Evolutionary conservation across 2,113 vertebrate species (phyloP).

Genomic region (Pachypanchax playfairii): DNA sequence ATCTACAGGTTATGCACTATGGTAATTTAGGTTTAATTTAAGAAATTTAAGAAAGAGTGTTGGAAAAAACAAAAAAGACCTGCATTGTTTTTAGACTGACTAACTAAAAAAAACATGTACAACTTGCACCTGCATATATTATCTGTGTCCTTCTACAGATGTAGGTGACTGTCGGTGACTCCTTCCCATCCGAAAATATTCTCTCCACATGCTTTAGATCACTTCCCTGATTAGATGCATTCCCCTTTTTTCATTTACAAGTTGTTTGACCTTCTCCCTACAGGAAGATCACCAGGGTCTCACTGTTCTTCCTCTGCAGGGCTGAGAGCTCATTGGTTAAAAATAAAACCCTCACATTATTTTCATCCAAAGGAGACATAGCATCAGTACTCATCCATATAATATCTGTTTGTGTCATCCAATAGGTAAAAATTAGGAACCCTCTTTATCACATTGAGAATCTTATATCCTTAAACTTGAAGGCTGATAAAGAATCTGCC

Average conservation of each 20-base stretch:
- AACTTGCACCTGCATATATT: not conserved
- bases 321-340: constrained; percentile 18
- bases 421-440: too few species aligned
- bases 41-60: too few species aligned
- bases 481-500: too few species aligned
- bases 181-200: too few species aligned
- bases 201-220: not conserved
- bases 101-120: not conserved
- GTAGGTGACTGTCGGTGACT: too few species aligned
- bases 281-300: not conserved
- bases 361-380: constrained; percentile 10
- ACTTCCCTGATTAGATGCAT: constrained; percentile 19
- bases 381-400: not conserved
- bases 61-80: too few species aligned
- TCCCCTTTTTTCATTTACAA: not conserved
- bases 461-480: too few species aligned
- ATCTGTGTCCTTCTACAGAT: too few species aligned
- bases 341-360: constrained; percentile 21
- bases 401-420: too few species aligned
- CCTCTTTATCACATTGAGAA: too few species aligned
- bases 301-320: not conserved
- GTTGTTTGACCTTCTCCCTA: constrained; percentile 4
- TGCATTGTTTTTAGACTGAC: not conserved
- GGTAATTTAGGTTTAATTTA: too few species aligned
- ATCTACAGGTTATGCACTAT: too few species aligned